These are phyloP conservation scores for Cactoblastis cactorum DNA, from an alignment of 2,888 invertebrate genomes.

Conservation along the genomic window DNA sequence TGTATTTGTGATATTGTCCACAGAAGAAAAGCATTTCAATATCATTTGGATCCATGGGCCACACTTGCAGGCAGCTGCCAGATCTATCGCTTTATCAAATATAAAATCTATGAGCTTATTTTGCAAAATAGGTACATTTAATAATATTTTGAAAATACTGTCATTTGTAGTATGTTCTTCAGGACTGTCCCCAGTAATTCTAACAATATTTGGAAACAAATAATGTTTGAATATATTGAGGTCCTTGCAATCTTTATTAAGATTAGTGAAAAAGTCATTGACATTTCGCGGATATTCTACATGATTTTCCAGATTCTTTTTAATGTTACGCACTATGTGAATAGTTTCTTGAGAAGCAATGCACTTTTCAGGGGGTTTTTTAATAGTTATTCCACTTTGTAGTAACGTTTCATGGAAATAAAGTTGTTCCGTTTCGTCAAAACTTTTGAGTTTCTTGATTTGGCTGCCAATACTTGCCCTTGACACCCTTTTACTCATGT, in stretches of 20 bases:
- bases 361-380: slow-evolving; percentile 53
- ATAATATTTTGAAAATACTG: slow-evolving; percentile 81
- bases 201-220: slow-evolving; percentile 60
- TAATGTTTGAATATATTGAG: slow-evolving; percentile 47
- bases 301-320: slow-evolving; percentile 44
- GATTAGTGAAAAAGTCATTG: slow-evolving; percentile 63
- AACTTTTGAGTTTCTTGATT: slow-evolving; percentile 41
- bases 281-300: slow-evolving; percentile 78
- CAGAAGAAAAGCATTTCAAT: slow-evolving; percentile 82
- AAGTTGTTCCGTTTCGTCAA: slow-evolving; percentile 26
- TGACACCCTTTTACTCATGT: slow-evolving; percentile 35
- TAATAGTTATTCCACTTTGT: slow-evolving; percentile 54
- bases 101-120: slow-evolving; percentile 79
- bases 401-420: slow-evolving; percentile 47
- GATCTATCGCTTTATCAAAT: slow-evolving; percentile 80
- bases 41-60: slow-evolving; percentile 79
- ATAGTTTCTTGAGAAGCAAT: slow-evolving; percentile 59
- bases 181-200: slow-evolving; percentile 39
- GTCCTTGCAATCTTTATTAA: slow-evolving; percentile 39
- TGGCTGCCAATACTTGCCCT: slow-evolving; percentile 26
- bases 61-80: slow-evolving; percentile 71
- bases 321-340: slow-evolving; percentile 63
- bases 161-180: slow-evolving; percentile 65
- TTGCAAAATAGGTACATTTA: slow-evolving; percentile 81
- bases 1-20: slow-evolving; percentile 80